Evolutionary conservation across 2,797 vertebrate species (phyloP).

Genomic region (Pangasius larnaudii): DNA sequence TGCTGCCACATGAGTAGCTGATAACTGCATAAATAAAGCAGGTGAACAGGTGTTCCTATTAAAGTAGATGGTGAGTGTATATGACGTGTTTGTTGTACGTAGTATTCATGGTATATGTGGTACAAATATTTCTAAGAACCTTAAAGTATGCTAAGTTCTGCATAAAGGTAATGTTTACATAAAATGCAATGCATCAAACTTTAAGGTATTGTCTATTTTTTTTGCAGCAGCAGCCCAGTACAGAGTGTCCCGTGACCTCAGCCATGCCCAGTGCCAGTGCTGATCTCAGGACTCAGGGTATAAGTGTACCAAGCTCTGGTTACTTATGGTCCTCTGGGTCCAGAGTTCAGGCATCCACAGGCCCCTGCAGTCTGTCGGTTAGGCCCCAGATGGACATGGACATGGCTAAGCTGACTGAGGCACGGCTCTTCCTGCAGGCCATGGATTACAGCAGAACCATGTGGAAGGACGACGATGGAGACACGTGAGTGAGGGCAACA

Average conservation of each 20-base stretch:
- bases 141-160: background rate
- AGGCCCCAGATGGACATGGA: conserved; percentile 69
- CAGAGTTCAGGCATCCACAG: conserved; percentile 57
- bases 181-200: background rate
- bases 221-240: conserved; percentile 9
- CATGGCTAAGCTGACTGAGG: conserved; percentile 75
- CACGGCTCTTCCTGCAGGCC: conserved; percentile 74
- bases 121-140: background rate
- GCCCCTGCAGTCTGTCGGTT: conserved; percentile 49
- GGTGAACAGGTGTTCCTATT: background rate
- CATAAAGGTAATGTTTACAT: background rate
- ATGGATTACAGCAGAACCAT: conserved; percentile 79
- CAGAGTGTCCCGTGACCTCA: conserved; percentile 61
- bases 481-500: conserved; percentile 78
- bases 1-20: background rate
- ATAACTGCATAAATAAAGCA: background rate
- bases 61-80: background rate
- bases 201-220: background rate
- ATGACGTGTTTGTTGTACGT: background rate
- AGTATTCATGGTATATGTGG: background rate
- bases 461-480: conserved; percentile 87
- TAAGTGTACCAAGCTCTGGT: conserved; percentile 38
- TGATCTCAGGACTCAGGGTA: conserved; percentile 37
- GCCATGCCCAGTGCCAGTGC: conserved; percentile 42
- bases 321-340: conserved; percentile 51